Conservation (phyloP, 2,113 vertebrate species). For the Poicephalus gulielmi region DNA sequence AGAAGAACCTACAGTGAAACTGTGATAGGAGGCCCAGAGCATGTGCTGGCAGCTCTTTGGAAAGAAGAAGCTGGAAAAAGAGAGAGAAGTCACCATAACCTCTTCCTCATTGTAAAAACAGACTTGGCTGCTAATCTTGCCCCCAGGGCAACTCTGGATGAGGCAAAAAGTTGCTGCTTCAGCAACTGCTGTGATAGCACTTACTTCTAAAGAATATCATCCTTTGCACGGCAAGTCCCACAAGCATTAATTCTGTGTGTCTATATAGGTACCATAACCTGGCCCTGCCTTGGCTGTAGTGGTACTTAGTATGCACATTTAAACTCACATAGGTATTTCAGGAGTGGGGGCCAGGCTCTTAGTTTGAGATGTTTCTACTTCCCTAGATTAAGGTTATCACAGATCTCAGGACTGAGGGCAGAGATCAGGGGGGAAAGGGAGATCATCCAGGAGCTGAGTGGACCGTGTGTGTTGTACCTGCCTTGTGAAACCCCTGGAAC, state of each 20-base stretch:
- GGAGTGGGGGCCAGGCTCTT: not conserved
- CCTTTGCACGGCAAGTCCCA: not conserved
- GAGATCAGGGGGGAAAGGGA: not conserved
- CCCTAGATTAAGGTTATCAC: not conserved
- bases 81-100: not conserved
- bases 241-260: not conserved
- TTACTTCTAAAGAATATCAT: not conserved
- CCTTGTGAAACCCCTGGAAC: not conserved
- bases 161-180: not conserved
- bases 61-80: not conserved
- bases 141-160: not conserved
- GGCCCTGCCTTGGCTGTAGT: not conserved
- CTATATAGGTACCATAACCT: not conserved
- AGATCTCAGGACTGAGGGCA: not conserved
- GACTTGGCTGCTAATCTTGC: not conserved
- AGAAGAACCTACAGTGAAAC: not conserved
- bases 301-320: not conserved
- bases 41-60: not conserved
- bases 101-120: not conserved
- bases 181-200: not conserved
- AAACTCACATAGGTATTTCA: not conserved
- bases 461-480: fast-evolving
- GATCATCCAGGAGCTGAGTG: too few species aligned
- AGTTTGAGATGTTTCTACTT: not conserved
- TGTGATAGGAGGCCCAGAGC: not conserved